phyloP scores from a whole-genome alignment of 2,113 vertebrate genomes.

The Coregonus clupeaformis region DNA sequence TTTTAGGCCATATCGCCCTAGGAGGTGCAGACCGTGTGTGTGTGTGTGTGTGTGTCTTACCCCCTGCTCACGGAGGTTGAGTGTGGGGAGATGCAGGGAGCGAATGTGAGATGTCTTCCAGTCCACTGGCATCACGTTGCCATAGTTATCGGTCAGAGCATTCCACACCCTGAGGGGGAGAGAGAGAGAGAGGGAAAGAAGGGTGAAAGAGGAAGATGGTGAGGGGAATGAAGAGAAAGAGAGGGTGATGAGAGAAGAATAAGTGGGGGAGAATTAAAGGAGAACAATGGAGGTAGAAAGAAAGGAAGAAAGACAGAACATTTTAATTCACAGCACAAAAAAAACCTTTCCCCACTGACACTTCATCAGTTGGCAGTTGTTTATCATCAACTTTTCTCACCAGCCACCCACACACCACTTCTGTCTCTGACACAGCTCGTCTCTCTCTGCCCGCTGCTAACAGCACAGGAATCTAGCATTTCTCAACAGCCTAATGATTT shows the following conservation, averaged over 20 bases:
- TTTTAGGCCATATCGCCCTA: too few relatives aligned
- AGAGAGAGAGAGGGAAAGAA: background rate
- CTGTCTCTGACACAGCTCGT: too few relatives aligned
- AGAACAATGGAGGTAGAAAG: background rate
- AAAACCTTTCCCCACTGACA: too few relatives aligned
- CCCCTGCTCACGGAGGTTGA: conserved; percentile 87
- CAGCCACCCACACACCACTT: too few relatives aligned
- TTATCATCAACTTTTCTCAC: too few relatives aligned
- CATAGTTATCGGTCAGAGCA: conserved; percentile 93
- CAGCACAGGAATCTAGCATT: too few relatives aligned
- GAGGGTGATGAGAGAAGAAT: background rate
- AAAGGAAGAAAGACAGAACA: background rate
- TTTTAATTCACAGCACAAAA: too few relatives aligned
- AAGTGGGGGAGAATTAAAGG: background rate
- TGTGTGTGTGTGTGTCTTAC: conserved; percentile 66
- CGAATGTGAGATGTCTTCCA: conserved; percentile 96
- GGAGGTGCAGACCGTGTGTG: background rate
- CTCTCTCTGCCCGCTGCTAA: too few relatives aligned
- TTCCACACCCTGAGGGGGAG: conserved; percentile 88
- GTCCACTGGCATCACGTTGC: conserved; percentile 96
- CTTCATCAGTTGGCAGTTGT: too few relatives aligned
- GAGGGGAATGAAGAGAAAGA: background rate
- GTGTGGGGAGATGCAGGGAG: conserved; percentile 87
- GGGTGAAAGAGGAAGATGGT: background rate
- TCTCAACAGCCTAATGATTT: too few relatives aligned